Evolutionary conservation across 2,797 vertebrate species (phyloP), one percentile per base, ranked within the genome.

Genomic region (Hapalemur alaotrensis): DNA sequence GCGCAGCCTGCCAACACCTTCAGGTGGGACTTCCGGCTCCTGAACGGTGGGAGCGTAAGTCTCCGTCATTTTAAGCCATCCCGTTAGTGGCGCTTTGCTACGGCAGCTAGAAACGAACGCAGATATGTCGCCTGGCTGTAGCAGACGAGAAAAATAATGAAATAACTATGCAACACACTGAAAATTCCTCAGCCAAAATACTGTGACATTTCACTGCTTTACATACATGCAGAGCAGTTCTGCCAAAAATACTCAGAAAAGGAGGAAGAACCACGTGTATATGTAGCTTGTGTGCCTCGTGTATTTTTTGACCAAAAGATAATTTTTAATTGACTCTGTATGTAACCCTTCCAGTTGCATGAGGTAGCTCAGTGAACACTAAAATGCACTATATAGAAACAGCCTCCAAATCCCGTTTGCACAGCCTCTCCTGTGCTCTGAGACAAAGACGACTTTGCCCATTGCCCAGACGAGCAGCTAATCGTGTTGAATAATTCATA

Each of bases 301-400:
- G 54, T 20, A 4, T 13, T 30, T 54, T 61, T 32, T 25, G 9
- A 41, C 30, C 75, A 78, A n/a, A 78, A 35, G 20, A 32, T 52
- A 52, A 52, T 59, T 73, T 43, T 18, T 9, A n/a, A 43, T 17
- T 73, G 23, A 46, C 35, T n/a, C 84, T 32, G 5, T 46, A 23
- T 23, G 23, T 23, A 46, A 70, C 32, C 52, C 22, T 84, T 86
- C 43, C 28, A 11, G 11, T 28, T 25, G 25, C 18, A 38, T n/a
- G 72, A 10, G 43, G n/a, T 2, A 8, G 23, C 57, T 63, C 86
- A 38, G 13, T 7, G 30, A 52, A 32, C 4, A 2, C 46, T 17
- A 7, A 30, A 65, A 65, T 1, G 23, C n/a, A 0, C 7, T 9
- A 0, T 0, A 10, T 12, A 22, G 50, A 12, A 38, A 4, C 73